Conservation (phyloP, 1,140 invertebrate genomes). For the Cecropterus lyciades region DNA sequence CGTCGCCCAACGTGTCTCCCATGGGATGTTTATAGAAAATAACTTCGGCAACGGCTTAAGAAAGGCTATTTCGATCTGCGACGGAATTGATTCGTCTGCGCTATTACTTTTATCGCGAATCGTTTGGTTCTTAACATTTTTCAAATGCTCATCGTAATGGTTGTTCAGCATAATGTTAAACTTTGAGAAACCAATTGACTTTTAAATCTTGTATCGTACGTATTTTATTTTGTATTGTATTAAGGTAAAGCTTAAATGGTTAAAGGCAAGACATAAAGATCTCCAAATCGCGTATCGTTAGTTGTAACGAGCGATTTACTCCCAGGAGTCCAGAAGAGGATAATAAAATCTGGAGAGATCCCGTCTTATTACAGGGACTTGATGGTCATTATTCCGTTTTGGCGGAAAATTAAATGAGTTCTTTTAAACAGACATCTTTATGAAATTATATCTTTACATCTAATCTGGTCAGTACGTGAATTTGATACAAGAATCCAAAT, state of each 20-base stretch:
- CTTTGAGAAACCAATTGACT: no score
- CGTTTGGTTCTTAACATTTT: not conserved
- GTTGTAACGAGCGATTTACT: conserved; percentile 17
- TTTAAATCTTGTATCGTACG: no score
- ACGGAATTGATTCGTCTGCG: conserved; percentile 6
- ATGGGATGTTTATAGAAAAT: conserved; percentile 28
- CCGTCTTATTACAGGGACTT: conserved; percentile 27
- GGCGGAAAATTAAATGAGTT: conserved; percentile 25
- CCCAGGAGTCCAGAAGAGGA: conserved; percentile 17
- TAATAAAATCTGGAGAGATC: conserved; percentile 29
- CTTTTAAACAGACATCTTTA: not conserved
- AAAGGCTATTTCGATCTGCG: not conserved
- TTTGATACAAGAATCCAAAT: no score
- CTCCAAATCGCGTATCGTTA: conserved; percentile 14
- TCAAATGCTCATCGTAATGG: not conserved
- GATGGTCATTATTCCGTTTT: conserved; percentile 23
- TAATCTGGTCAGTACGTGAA: no score
- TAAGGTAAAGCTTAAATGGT: no score
- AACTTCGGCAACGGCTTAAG: conserved; percentile 1
- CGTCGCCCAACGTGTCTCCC: conserved; percentile 12
- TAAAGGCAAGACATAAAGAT: conserved; percentile 7
- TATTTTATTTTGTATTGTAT: no score
- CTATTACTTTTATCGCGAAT: conserved; percentile 1
- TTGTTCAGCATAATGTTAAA: no score
- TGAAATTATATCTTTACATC: not conserved